A percentile compares a stretch with the other conserved stretches of the same genome.
phyloP scores from a whole-genome alignment of 2,888 invertebrate species.

The Nycteola revayana region DNA sequence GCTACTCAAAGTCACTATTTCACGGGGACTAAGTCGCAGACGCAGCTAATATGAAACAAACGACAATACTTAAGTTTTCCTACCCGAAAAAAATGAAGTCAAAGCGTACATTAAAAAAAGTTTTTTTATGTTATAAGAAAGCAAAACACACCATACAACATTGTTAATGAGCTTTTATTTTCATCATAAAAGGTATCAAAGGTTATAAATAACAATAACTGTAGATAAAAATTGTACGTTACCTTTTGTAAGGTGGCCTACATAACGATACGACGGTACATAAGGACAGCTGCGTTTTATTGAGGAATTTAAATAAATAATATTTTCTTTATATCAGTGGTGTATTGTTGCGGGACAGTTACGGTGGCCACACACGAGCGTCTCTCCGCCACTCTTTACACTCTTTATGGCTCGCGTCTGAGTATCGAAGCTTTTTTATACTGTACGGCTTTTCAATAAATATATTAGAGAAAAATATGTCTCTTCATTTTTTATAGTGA shows the following conservation, averaged over 20 bases:
- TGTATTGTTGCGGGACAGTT: conserved; percentile 72
- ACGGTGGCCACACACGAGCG: conserved; percentile 77
- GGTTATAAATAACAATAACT: conserved; percentile 50
- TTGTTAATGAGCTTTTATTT: conserved; percentile 40
- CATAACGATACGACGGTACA: conserved; percentile 61
- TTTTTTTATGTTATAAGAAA: too few relatives aligned
- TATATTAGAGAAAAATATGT: too few relatives aligned
- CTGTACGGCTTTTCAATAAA: conserved; percentile 41
- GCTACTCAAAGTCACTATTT: too few relatives aligned
- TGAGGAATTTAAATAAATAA: conserved; percentile 76
- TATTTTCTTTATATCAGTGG: conserved; percentile 80
- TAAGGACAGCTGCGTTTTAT: conserved; percentile 68
- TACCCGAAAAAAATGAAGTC: too few relatives aligned
- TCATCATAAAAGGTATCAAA: conserved; percentile 33
- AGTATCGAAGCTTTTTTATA: conserved; percentile 45
- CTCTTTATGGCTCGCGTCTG: conserved; percentile 53
- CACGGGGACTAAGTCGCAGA: too few relatives aligned
- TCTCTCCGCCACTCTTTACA: too few relatives aligned
- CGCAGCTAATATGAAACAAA: too few relatives aligned
- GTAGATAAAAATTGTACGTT: conserved; percentile 46
- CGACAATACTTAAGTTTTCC: too few relatives aligned
- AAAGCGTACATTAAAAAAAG: too few relatives aligned
- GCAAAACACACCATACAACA: conserved; percentile 7
- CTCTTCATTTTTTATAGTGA: too few relatives aligned
- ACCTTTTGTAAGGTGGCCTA: conserved; percentile 48